phyloP scores from a whole-genome alignment of 2,888 invertebrate species.

The Phortica magna region DNA sequence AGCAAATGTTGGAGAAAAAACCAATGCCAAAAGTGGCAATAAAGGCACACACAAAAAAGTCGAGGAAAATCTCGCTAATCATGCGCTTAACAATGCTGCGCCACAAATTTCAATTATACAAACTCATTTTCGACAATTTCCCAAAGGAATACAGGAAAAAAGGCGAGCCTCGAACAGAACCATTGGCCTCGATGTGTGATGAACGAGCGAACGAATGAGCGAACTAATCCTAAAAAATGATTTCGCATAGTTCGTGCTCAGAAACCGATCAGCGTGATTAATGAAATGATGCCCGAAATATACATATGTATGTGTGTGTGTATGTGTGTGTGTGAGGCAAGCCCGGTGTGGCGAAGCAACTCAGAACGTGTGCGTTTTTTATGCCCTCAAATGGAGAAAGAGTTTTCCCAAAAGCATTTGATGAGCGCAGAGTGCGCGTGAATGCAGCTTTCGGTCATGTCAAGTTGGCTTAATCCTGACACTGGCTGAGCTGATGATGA shows the following conservation, averaged over 20 bases:
- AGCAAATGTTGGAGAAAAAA: too few species aligned
- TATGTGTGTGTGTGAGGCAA: constrained; percentile 2
- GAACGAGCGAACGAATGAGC: constrained; percentile 30
- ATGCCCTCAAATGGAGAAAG: constrained; percentile 15
- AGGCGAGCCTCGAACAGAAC: neutral
- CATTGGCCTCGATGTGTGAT: neutral
- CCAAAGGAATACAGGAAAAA: constrained; percentile 19
- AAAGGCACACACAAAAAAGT: too few species aligned
- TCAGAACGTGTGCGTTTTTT: neutral
- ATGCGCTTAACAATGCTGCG: constrained; percentile 62
- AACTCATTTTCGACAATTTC: constrained; percentile 39
- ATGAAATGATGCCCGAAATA: constrained; percentile 53
- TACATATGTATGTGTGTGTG: too few species aligned
- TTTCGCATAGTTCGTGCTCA: constrained; percentile 67
- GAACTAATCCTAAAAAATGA: constrained; percentile 72
- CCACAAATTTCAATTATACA: constrained; percentile 63
- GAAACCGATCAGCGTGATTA: constrained; percentile 73
- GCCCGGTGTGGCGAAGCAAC: neutral
- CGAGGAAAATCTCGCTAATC: constrained; percentile 65
- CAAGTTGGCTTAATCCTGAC: constrained; percentile 21
- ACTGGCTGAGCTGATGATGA: constrained; percentile 1
- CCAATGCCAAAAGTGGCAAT: neutral
- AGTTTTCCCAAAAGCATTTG: constrained; percentile 12
- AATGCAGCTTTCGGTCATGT: constrained; percentile 17
- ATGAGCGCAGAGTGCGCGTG: constrained; percentile 9